phyloP scores from a whole-genome alignment of 2,113 vertebrate genomes.

The Felis catus region F.catus_Fca126_mat1.0 CM031420.1:87149501-87150000 shows the following conservation, averaged over 20 bases:
- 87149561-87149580: conserved; percentile 10
- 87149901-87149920: not conserved
- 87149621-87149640: not conserved
- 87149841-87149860: not conserved
- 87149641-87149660: not conserved
- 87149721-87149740: conserved; percentile 94
- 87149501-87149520: not conserved
- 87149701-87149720: conserved; percentile 93
- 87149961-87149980: not conserved
- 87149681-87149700: conserved; percentile 96
- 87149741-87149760: conserved; percentile 50
- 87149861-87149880: not conserved
- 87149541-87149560: conserved; percentile 14
- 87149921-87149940: not conserved
- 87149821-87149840: not conserved
- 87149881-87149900: not conserved
- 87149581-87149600: conserved; percentile 7
- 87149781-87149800: conserved; percentile 16
- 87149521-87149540: conserved; percentile 5
- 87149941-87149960: not conserved
- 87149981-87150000: not conserved
- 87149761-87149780: not conserved
- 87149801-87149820: conserved; percentile 11
- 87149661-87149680: conserved; percentile 87
- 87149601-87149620: conserved; percentile 27